Conservation (phyloP, 2,797 vertebrate species). For the Apogon talboti region DNA sequence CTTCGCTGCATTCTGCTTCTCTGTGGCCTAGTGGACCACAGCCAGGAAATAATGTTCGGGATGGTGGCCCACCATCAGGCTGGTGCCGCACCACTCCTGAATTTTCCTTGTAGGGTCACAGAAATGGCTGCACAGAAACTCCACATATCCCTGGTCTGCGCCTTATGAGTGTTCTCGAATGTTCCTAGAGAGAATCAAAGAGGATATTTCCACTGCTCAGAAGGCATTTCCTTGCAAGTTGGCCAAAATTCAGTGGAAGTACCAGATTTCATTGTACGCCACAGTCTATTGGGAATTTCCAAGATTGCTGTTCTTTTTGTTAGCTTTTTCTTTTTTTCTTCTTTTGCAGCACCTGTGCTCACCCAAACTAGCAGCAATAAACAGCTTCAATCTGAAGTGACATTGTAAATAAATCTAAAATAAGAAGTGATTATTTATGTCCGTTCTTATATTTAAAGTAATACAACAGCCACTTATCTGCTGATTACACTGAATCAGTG, state of each 20-base stretch:
- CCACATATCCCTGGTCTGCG: slow-evolving; percentile 1
- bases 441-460: background rate
- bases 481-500: background rate
- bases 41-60: slow-evolving; percentile 62
- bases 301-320: slow-evolving; percentile 22
- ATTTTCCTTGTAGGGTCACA: slow-evolving; percentile 66
- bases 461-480: background rate
- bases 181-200: slow-evolving; percentile 50
- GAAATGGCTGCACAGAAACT: slow-evolving; percentile 13
- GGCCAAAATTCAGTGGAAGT: slow-evolving; percentile 39
- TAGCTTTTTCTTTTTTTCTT: background rate
- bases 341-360: slow-evolving; percentile 2
- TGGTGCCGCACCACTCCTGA: slow-evolving; percentile 29
- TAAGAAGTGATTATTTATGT: background rate
- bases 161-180: slow-evolving; percentile 23
- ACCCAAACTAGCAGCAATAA: background rate
- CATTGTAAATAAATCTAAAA: background rate
- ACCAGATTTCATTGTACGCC: slow-evolving; percentile 37
- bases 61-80: slow-evolving; percentile 47
- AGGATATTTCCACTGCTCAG: slow-evolving; percentile 41
- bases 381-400: background rate
- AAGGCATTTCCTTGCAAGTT: slow-evolving; percentile 56
- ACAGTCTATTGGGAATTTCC: slow-evolving; percentile 17
- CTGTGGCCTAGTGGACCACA: slow-evolving; percentile 37
- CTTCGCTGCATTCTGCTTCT: slow-evolving; percentile 51